Evolutionary conservation across 2,888 invertebrate species (phyloP).

Genomic region (Drosophila demipolita): DNA sequence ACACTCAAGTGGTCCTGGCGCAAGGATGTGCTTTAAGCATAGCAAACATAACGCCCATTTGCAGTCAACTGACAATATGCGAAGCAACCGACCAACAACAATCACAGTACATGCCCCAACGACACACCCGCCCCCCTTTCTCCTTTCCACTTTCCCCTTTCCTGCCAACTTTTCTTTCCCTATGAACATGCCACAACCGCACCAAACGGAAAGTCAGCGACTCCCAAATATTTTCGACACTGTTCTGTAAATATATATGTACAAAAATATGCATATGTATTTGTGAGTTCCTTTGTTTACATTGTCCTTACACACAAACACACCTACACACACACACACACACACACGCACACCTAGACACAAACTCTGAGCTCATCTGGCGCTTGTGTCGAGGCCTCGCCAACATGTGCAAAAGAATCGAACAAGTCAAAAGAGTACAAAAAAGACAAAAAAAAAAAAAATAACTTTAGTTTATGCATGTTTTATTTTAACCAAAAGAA

Average conservation of each 20-base stretch:
- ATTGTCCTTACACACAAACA: slow-evolving; percentile 28
- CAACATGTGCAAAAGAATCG: slow-evolving; percentile 72
- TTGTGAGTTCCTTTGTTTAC: slow-evolving; percentile 54
- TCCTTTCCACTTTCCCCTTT: background rate
- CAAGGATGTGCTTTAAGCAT: slow-evolving; percentile 51
- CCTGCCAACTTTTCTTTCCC: background rate
- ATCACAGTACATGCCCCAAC: slow-evolving; percentile 46
- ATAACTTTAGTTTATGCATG: slow-evolving; percentile 38
- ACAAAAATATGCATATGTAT: slow-evolving; percentile 23
- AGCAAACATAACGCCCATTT: slow-evolving; percentile 77
- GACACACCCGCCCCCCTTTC: background rate
- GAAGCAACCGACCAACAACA: slow-evolving; percentile 62
- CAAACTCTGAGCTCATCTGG: slow-evolving; percentile 65
- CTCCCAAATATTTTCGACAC: slow-evolving; percentile 63
- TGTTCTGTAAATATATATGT: slow-evolving; percentile 47
- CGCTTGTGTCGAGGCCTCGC: slow-evolving; percentile 67
- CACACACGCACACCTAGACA: slow-evolving; percentile 5
- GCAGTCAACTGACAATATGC: slow-evolving; percentile 79
- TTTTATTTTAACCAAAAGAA: slow-evolving; percentile 44
- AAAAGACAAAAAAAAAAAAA: slow-evolving; percentile 4
- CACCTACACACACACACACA: background rate
- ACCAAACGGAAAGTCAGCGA: slow-evolving; percentile 26
- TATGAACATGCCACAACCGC: background rate
- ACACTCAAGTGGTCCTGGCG: slow-evolving; percentile 51
- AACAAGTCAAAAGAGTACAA: slow-evolving; percentile 48